Base-by-base conservation (phyloP, 2,888 invertebrate genomes). In the Branchipolynoe longqiensis region DNA sequence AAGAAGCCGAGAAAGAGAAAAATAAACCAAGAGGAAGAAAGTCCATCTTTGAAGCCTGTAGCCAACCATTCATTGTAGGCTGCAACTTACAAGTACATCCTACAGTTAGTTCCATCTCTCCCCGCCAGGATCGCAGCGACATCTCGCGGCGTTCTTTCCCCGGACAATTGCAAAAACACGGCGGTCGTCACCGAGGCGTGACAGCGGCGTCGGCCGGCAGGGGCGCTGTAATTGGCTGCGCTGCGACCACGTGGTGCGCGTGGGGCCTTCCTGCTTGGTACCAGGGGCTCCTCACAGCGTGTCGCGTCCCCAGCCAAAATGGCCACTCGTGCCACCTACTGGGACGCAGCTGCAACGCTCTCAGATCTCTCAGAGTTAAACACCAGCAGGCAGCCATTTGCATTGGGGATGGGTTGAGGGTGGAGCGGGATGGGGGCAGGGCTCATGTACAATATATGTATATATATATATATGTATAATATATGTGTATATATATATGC, bases 111-210 rank as follows among this genome's bases (percentile, higher is more conserved):
- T n/a, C n/a, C n/a, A n/a, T n/a, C n/a, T n/a, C 28, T 6, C 8
- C 62, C 8, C 28, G 14, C 28, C n/a, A 12, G 12, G 1, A 78
- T 48, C 28, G 22, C 25, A 8, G 48, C 78, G 78, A 40, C 78
- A 78, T 28, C 78, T 78, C 28, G 78, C 31, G 54, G 78, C 22
- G 48, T 25, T 78, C 48, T 54, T 58, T 73, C 31, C 41, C 78
- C 54, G 54, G 78, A 78, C 78, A 78, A 78, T 78, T 78, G 78
- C 78, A 78, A 78, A 78, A 78, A 78, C 78, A 78, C 54, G 78
- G 48, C 41, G 48, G 78, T n/a, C 78, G 78, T 48, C 78, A n/a
- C 28, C 48, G 78, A 78, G 78, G 41, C 48, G 78, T 78, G 78
- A 78, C 78, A 78, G 48, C 78, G 48, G 25, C 48, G 48, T 25